A percentile compares a stretch with the other conserved stretches of the same genome.
Conservation (phyloP, 2,888 invertebrate species). For the Orgyia antiqua region DNA sequence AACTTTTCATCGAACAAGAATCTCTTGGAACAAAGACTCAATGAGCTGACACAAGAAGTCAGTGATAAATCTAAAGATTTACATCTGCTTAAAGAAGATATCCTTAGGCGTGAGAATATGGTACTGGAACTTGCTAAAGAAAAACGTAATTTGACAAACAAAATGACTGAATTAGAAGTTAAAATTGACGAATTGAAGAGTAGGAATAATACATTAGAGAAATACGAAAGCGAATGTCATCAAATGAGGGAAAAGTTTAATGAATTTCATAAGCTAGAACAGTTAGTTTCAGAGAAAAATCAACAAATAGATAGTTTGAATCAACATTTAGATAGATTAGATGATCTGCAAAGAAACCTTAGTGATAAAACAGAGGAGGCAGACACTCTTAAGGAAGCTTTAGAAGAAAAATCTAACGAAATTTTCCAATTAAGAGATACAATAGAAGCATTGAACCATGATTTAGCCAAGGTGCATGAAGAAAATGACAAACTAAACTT, state of each 20-base stretch:
- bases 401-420: conserved; percentile 65
- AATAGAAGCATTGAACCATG: conserved; percentile 48
- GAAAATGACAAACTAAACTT: conserved; percentile 58
- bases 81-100: conserved; percentile 75
- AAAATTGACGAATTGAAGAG: conserved; percentile 69
- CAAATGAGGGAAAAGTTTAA: conserved; percentile 68
- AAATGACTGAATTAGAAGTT: conserved; percentile 67
- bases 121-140: conserved; percentile 77
- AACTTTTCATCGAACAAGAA: conserved; percentile 71
- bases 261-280: conserved; percentile 71
- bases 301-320: conserved; percentile 73
- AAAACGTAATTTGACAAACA: conserved; percentile 71
- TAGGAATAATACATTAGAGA: conserved; percentile 53
- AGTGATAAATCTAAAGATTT: conserved; percentile 74
- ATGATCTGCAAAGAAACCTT: conserved; percentile 68
- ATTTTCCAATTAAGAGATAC: conserved; percentile 60
- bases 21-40: conserved; percentile 74
- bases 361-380: conserved; percentile 70
- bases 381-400: conserved; percentile 63
- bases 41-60: conserved; percentile 75
- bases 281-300: conserved; percentile 75
- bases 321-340: conserved; percentile 66
- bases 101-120: conserved; percentile 77
- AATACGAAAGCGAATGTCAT: conserved; percentile 58
- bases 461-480: conserved; percentile 56